A percentile compares a stretch with the other conserved stretches of the same genome.
Conservation (phyloP, 2,888 invertebrate species). For the Drosophila ezoana region DNA sequence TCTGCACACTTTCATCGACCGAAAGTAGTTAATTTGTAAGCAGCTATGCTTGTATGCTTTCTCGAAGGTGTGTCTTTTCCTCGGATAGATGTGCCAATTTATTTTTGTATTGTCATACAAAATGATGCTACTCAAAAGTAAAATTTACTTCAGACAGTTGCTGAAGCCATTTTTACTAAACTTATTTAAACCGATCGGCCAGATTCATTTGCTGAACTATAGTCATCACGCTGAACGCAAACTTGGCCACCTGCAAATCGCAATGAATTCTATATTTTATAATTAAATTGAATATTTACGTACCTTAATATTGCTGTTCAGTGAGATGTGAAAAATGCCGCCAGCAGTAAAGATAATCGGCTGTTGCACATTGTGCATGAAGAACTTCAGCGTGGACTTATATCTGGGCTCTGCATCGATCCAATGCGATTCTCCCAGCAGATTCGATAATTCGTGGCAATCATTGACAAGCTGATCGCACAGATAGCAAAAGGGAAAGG, state of each 20-base stretch:
- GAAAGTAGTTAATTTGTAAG: too few species aligned
- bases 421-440: conserved; percentile 36
- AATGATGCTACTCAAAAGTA: too few species aligned
- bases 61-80: too few species aligned
- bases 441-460: conserved; percentile 30
- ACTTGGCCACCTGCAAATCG: conserved; percentile 49
- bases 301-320: conserved; percentile 57
- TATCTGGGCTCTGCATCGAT: conserved; percentile 31
- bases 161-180: too few species aligned
- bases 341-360: conserved; percentile 45
- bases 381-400: conserved; percentile 29
- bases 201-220: conserved; percentile 60
- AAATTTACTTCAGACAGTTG: too few species aligned
- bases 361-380: conserved; percentile 30
- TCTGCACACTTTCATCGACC: too few species aligned
- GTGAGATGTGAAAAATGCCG: conserved; percentile 33
- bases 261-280: neutral
- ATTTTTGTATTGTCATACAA: too few species aligned
- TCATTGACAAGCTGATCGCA: conserved; percentile 57
- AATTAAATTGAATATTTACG: neutral
- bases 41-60: too few species aligned
- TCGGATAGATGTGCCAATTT: too few species aligned
- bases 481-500: conserved; percentile 67
- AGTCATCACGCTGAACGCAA: conserved; percentile 74
- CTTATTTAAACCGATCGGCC: conserved; percentile 30